Percentiles rank a stretch among this genome's conserved stretches.
Evolutionary conservation across 2,797 vertebrate genomes (phyloP).

Genomic region (Tangara arthus): DNA sequence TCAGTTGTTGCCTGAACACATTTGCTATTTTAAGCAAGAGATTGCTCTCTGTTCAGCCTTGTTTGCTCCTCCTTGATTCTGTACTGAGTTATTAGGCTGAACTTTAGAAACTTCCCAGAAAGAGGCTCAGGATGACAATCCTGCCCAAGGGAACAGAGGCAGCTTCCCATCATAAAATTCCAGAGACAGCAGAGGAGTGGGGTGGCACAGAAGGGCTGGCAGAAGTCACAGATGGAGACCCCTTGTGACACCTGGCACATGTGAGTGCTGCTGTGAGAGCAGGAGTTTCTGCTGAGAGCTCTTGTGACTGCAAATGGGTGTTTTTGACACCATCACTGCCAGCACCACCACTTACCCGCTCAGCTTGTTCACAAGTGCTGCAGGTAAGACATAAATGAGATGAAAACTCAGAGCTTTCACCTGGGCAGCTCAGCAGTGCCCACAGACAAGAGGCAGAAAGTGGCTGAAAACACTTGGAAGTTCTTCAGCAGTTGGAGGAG

Average conservation of each 20-base stretch:
- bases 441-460: background rate
- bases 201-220: background rate
- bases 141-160: background rate
- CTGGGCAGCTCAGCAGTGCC: background rate
- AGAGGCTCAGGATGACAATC: background rate
- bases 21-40: constrained; percentile 19
- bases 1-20: background rate
- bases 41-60: background rate
- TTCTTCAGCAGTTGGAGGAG: background rate
- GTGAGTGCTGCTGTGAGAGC: background rate
- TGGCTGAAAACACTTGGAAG: background rate
- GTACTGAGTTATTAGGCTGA: background rate
- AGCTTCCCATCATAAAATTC: background rate
- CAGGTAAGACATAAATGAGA: background rate
- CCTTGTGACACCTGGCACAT: background rate
- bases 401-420: background rate
- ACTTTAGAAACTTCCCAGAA: background rate
- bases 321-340: background rate
- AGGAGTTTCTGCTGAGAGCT: background rate
- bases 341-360: background rate
- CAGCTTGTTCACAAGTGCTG: background rate
- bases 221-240: background rate
- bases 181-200: background rate
- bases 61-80: background rate
- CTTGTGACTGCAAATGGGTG: too few relatives aligned